Evolutionary conservation across 2,113 vertebrate species (phyloP).

Genomic region (Plectropomus leopardus): DNA sequence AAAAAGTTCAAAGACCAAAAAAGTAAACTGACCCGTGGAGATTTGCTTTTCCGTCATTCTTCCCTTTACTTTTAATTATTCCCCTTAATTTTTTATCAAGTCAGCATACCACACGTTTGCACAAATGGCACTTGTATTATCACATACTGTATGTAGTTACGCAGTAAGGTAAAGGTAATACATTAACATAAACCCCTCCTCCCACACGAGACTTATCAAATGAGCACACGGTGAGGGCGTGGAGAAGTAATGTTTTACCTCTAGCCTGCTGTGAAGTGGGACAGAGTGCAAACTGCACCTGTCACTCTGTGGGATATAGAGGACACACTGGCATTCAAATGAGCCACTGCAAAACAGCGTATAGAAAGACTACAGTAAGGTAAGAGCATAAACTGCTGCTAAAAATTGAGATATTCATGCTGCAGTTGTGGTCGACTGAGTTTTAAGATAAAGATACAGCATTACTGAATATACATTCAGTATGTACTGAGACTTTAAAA

Average conservation of each 20-base stretch:
- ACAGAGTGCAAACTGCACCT: slow-evolving; percentile 65
- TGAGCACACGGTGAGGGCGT: slow-evolving; percentile 56
- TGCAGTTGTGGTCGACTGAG: not conserved
- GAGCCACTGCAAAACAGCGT: slow-evolving; percentile 65
- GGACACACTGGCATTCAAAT: slow-evolving; percentile 38
- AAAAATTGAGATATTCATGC: not conserved
- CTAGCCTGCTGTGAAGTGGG: slow-evolving; percentile 65
- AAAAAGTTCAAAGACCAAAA: too few relatives aligned
- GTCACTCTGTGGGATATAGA: slow-evolving; percentile 36
- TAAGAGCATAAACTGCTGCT: slow-evolving; percentile 45
- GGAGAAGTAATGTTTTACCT: slow-evolving; percentile 76
- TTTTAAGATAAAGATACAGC: not conserved
- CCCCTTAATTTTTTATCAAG: not conserved
- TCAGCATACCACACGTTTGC: not conserved
- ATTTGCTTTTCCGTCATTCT: not conserved
- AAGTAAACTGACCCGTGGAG: too few relatives aligned
- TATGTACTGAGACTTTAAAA: not conserved
- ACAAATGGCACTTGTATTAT: not conserved
- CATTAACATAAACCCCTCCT: slow-evolving; percentile 54
- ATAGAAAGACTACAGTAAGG: slow-evolving; percentile 64
- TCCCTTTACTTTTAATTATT: not conserved
- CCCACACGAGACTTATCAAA: slow-evolving; percentile 52
- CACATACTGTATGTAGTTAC: not conserved
- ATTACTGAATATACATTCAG: not conserved
- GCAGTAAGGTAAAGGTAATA: not conserved